Evolutionary conservation across 1,140 invertebrate species (phyloP).

Genomic region (Cotesia typhae): DNA sequence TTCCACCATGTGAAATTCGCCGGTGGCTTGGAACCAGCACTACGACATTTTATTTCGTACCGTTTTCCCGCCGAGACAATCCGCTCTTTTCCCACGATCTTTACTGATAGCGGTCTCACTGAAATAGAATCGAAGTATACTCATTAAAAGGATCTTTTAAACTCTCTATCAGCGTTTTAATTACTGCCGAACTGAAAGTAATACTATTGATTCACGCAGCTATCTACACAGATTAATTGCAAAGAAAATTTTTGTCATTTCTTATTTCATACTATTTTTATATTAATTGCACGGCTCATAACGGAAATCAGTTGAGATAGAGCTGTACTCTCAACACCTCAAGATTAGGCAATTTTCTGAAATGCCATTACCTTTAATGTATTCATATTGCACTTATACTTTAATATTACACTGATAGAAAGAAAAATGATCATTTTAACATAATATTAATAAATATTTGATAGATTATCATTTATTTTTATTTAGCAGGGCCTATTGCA

Average conservation of each 20-base stretch:
- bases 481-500: too few species aligned
- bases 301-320: too few species aligned
- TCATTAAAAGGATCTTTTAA: background rate
- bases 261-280: too few species aligned
- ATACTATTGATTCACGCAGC: too few species aligned
- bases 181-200: background rate
- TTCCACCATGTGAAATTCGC: slow-evolving; percentile 76
- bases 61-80: slow-evolving; percentile 68
- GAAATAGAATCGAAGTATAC: slow-evolving; percentile 45
- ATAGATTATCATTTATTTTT: too few species aligned
- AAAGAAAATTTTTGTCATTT: background rate
- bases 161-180: slow-evolving; percentile 3
- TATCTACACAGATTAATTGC: background rate
- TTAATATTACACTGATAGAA: too few species aligned
- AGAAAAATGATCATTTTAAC: too few species aligned
- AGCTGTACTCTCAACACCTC: too few species aligned
- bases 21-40: slow-evolving; percentile 72
- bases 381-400: background rate
- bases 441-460: too few species aligned
- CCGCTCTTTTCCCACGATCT: slow-evolving; percentile 66
- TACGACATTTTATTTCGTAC: slow-evolving; percentile 72
- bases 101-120: slow-evolving; percentile 72
- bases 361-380: background rate
- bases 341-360: too few species aligned
- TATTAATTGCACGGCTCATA: too few species aligned